These are phyloP conservation scores for Gorsachius goisagi DNA, from an alignment of 2,113 vertebrate genomes.

Conservation along the genomic window DNA sequence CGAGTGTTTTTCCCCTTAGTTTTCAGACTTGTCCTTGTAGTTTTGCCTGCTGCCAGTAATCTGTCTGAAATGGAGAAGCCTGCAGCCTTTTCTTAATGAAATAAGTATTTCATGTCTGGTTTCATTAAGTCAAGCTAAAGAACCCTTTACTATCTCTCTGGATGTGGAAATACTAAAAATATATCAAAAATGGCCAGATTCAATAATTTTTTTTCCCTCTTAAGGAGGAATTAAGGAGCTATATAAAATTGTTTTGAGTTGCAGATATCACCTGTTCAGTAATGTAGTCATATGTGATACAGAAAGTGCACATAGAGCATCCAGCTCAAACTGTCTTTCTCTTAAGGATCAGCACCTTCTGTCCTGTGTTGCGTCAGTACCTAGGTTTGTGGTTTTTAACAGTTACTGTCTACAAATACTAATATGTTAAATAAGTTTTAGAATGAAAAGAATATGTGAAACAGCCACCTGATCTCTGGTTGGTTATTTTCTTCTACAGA, in stretches of 20 bases:
- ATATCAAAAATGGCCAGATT: not conserved
- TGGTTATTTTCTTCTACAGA: constrained; percentile 38
- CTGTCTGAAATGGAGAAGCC: not conserved
- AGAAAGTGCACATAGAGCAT: not conserved
- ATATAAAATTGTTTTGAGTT: not conserved
- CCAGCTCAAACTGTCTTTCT: not conserved
- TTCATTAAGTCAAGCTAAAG: not conserved
- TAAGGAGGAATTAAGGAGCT: not conserved
- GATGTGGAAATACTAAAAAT: not conserved
- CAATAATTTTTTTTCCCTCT: not conserved
- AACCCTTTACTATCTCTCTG: not conserved
- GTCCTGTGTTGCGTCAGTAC: not conserved
- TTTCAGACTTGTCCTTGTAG: not conserved
- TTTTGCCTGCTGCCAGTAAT: not conserved
- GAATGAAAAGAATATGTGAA: not conserved
- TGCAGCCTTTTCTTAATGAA: not conserved
- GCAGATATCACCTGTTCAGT: not conserved
- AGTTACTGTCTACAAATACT: not conserved
- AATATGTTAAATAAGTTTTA: not conserved
- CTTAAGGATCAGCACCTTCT: not conserved
- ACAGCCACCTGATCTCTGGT: not conserved
- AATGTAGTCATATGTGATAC: not conserved
- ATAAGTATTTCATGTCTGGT: not conserved
- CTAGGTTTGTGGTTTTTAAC: not conserved
- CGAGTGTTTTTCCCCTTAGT: not conserved